These are phyloP conservation scores for Drosophila mimica DNA, from an alignment of 2,888 invertebrate genomes.

Conservation along the genomic window DNA sequence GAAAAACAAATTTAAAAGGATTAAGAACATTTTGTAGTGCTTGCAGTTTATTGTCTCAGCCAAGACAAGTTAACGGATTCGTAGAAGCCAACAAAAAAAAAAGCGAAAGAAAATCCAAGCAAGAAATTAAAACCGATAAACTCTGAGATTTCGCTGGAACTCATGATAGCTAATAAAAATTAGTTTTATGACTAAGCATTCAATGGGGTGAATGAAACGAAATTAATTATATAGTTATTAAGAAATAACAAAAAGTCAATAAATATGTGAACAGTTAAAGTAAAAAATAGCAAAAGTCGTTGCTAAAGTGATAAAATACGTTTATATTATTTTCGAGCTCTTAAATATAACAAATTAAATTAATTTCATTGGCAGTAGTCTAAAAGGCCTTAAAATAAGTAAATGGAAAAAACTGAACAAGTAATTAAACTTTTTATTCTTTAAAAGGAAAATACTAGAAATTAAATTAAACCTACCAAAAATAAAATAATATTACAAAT, in stretches of 20 bases:
- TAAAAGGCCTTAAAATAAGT: not conserved
- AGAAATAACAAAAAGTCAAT: not conserved
- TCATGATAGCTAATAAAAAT: constrained; percentile 1
- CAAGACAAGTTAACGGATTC: constrained; percentile 32
- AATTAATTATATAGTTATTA: not conserved
- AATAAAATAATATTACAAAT: not conserved
- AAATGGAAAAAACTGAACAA: not conserved
- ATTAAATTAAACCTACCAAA: not conserved
- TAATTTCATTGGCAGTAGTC: not conserved
- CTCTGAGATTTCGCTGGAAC: constrained; percentile 19
- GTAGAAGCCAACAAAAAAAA: not conserved
- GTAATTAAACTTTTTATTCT: not conserved
- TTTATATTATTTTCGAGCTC: not conserved
- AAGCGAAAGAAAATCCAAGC: not conserved
- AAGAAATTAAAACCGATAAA: constrained; percentile 46
- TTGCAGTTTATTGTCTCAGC: constrained; percentile 47
- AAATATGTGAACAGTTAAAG: not conserved
- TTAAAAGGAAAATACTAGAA: not conserved
- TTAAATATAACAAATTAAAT: not conserved
- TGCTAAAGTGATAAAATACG: not conserved
- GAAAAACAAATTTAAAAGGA: constrained; percentile 75
- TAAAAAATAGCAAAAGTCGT: not conserved
- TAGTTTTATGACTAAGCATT: not conserved
- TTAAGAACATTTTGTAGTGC: constrained; percentile 60
- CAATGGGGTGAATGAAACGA: not conserved